phyloP scores from a whole-genome alignment of 2,797 vertebrate genomes.

The Pseudochromis fuscus region DNA sequence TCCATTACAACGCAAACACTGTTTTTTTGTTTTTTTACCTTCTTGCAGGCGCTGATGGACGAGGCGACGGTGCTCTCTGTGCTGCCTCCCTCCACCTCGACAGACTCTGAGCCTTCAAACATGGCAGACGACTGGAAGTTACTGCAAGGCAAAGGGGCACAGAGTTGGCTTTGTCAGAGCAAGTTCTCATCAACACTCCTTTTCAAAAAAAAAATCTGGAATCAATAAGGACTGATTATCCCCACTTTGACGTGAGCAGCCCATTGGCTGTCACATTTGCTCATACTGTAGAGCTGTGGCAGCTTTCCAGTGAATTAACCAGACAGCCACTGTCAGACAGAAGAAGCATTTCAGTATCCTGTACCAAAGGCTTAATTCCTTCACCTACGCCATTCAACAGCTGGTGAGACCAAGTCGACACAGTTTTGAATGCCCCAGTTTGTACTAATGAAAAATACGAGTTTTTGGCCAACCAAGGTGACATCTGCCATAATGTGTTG shows the following conservation, averaged over 20 bases:
- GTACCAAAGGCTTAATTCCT: slow-evolving; percentile 14
- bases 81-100: slow-evolving; percentile 80
- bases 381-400: background rate
- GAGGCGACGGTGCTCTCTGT: slow-evolving; percentile 84
- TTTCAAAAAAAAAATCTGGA: slow-evolving; percentile 10
- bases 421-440: background rate
- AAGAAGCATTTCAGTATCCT: slow-evolving; percentile 14
- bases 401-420: background rate
- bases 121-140: slow-evolving; percentile 89
- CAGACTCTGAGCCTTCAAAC: slow-evolving; percentile 85
- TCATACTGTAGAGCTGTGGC: slow-evolving; percentile 12
- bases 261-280: slow-evolving; percentile 22
- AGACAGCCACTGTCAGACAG: slow-evolving; percentile 10
- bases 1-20: slow-evolving; percentile 10
- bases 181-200: slow-evolving; percentile 53
- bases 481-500: slow-evolving; percentile 20
- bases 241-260: slow-evolving; percentile 11
- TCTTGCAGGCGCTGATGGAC: slow-evolving; percentile 93
- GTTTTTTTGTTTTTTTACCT: slow-evolving; percentile 83
- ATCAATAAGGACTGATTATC: slow-evolving; percentile 14
- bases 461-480: background rate
- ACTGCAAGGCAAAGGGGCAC: slow-evolving; percentile 81
- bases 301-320: slow-evolving; percentile 2
- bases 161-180: slow-evolving; percentile 65
- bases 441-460: slow-evolving; percentile 2